Evolutionary conservation across 2,888 invertebrate species (phyloP).

Genomic region (Siphlonurus alternatus): DNA sequence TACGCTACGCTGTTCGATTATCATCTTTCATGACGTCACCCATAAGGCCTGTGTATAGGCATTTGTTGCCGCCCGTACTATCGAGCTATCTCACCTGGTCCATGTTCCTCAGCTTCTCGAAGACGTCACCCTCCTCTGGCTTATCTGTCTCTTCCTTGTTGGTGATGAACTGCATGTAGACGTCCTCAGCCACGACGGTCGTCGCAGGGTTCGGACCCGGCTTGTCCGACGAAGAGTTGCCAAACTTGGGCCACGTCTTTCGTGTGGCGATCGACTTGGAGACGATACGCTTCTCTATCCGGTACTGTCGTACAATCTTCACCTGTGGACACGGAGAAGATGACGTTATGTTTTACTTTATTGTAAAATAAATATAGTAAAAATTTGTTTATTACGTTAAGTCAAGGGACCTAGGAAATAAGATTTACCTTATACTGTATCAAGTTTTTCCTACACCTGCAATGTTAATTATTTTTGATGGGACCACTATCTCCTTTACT

Average conservation of each 20-base stretch:
- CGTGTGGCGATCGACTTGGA: conserved; percentile 84
- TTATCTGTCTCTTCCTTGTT: conserved; percentile 78
- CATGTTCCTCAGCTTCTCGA: conserved; percentile 64
- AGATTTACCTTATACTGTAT: conserved; percentile 12
- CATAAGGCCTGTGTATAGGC: no score
- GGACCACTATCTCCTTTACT: no score
- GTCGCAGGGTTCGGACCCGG: conserved; percentile 98
- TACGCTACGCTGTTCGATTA: no score
- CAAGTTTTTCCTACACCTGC: no score
- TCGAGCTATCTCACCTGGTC: no score
- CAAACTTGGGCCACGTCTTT: conserved; percentile 93
- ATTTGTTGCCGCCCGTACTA: no score
- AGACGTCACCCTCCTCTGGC: conserved; percentile 57
- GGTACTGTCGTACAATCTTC: conserved; percentile 76
- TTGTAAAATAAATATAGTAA: no score
- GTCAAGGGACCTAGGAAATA: no score
- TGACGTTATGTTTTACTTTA: neutral
- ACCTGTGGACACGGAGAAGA: neutral
- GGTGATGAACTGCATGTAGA: conserved; percentile 83
- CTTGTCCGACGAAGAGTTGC: conserved; percentile 74
- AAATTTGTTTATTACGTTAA: no score
- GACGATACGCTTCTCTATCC: conserved; percentile 76
- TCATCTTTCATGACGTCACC: no score
- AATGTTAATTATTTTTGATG: no score
- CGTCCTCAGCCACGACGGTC: conserved; percentile 90